Conservation (phyloP, 2,113 vertebrate species). For the Cynoglossus semilaevis region DNA sequence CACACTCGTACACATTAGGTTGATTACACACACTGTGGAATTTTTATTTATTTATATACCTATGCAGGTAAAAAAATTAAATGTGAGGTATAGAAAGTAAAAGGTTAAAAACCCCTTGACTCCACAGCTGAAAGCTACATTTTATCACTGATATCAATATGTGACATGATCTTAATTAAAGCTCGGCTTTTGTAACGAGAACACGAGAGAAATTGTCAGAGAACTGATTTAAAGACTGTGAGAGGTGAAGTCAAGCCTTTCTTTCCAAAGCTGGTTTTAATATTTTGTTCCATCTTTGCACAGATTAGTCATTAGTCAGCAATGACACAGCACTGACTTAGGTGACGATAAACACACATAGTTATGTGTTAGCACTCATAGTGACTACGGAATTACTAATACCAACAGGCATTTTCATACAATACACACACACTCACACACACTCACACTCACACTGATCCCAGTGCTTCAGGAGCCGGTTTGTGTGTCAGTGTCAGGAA, state of each 20-base stretch:
- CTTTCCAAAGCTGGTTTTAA: constrained; percentile 27
- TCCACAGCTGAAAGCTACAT: too few relatives aligned
- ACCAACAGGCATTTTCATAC: constrained; percentile 8
- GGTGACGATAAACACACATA: constrained; percentile 38
- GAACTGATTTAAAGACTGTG: constrained; percentile 5
- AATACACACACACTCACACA: constrained; percentile 1
- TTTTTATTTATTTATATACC: too few relatives aligned
- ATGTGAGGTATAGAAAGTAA: too few relatives aligned
- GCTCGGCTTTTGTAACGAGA: too few relatives aligned
- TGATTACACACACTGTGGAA: too few relatives aligned
- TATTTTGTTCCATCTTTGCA: constrained; percentile 22
- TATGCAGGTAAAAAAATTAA: too few relatives aligned
- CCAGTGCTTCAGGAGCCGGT: not conserved
- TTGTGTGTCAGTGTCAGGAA: not conserved
- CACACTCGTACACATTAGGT: too few relatives aligned
- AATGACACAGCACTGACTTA: constrained; percentile 52
- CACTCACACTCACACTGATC: not conserved
- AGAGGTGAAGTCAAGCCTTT: constrained; percentile 10
- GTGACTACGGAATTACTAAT: constrained; percentile 20
- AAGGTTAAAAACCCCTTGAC: too few relatives aligned
- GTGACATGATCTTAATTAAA: too few relatives aligned
- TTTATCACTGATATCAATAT: too few relatives aligned
- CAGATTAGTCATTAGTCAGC: constrained; percentile 45
- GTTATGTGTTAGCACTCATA: constrained; percentile 26
- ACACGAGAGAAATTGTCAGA: too few relatives aligned